phyloP scores from a whole-genome alignment of 2,113 vertebrate species.

The Istiophorus platypterus region DNA sequence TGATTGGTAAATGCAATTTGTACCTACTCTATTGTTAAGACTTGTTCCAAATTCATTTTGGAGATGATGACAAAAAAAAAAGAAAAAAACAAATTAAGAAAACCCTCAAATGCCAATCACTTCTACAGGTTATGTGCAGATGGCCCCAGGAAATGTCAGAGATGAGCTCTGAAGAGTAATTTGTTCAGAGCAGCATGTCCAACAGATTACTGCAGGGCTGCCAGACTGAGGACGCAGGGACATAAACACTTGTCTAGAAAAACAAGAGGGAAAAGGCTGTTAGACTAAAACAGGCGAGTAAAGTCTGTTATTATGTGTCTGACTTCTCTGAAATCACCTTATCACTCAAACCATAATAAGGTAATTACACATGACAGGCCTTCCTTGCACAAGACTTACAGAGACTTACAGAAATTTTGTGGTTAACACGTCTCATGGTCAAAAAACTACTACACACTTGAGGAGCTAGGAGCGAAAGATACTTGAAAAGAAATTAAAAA shows the following conservation, averaged over 20 bases:
- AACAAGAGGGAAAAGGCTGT: slow-evolving; percentile 22
- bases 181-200: slow-evolving; percentile 61
- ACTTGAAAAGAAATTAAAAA: background rate
- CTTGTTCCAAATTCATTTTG: slow-evolving; percentile 33
- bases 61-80: background rate
- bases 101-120: slow-evolving; percentile 4
- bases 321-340: slow-evolving; percentile 37
- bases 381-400: slow-evolving; percentile 6
- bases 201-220: slow-evolving; percentile 61
- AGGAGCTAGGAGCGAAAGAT: background rate
- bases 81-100: background rate
- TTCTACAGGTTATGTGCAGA: slow-evolving; percentile 20
- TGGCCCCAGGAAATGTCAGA: slow-evolving; percentile 46
- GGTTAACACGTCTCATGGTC: background rate
- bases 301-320: slow-evolving; percentile 57
- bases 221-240: slow-evolving; percentile 20
- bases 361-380: slow-evolving; percentile 42
- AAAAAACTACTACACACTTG: background rate
- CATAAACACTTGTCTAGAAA: slow-evolving; percentile 44
- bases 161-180: slow-evolving; percentile 62
- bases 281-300: slow-evolving; percentile 8
- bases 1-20: slow-evolving; percentile 1
- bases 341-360: slow-evolving; percentile 41
- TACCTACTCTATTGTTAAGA: background rate
- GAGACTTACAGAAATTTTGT: background rate